These are phyloP conservation scores for Triplophysa siluroides DNA, from an alignment of 2,113 vertebrate genomes.

Conservation along the genomic window DNA sequence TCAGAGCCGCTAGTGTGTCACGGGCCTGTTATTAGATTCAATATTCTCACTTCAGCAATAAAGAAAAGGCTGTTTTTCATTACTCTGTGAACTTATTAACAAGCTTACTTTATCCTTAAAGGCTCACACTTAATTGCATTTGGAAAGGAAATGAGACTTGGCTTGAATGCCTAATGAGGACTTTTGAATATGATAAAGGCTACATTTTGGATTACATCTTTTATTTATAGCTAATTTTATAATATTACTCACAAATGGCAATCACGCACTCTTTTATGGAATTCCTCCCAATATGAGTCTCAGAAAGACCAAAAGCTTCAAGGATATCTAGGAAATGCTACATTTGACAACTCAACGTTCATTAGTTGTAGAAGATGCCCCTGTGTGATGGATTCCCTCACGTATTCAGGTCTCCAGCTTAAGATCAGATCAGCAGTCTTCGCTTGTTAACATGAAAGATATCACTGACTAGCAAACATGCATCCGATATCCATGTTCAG, in stretches of 20 bases:
- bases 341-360: conserved; percentile 59
- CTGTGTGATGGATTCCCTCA: conserved; percentile 9
- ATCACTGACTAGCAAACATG: conserved; percentile 24
- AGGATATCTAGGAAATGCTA: not conserved
- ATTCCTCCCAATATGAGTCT: not conserved
- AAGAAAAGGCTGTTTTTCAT: conserved; percentile 61
- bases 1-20: conserved; percentile 28
- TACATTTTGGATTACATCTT: conserved; percentile 66
- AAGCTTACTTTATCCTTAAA: conserved; percentile 74
- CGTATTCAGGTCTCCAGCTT: not conserved
- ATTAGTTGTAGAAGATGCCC: not conserved
- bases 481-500: not conserved
- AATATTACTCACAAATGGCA: conserved; percentile 57
- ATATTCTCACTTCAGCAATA: conserved; percentile 70
- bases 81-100: conserved; percentile 70
- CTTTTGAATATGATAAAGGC: conserved; percentile 70
- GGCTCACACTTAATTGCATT: conserved; percentile 76
- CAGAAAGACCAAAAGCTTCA: not conserved
- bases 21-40: conserved; percentile 66
- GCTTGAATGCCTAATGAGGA: conserved; percentile 66
- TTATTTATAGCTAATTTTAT: conserved; percentile 61
- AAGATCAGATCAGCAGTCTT: conserved; percentile 24
- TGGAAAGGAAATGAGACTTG: conserved; percentile 45
- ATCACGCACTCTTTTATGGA: not conserved
- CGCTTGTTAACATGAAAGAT: conserved; percentile 47